Base-by-base conservation (phyloP, 2,797 vertebrate genomes). In the Hemitrygon akajei region DNA sequence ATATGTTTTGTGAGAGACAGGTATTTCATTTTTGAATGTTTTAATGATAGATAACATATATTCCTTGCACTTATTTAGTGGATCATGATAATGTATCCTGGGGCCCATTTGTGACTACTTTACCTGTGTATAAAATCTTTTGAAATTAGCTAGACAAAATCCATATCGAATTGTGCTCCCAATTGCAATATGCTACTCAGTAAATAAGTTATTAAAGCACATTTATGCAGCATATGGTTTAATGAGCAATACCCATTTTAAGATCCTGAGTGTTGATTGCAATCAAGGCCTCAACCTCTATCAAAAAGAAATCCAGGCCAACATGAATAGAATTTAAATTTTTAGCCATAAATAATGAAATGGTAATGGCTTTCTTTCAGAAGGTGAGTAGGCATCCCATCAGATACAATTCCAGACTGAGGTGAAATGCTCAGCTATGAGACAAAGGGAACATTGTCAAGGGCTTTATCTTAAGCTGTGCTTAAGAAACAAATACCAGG, bases 101-200 rank as follows among this genome's bases (percentile, higher is more conserved):
- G n/a, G n/a, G 69, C 5, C n/a, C n/a, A n/a, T n/a, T n/a, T n/a
- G 22, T n/a, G n/a, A n/a, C n/a, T n/a, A n/a, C n/a, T n/a, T n/a
- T n/a, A n/a, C n/a, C n/a, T n/a, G n/a, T 6, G 63, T 60, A 69
- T 22, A 22, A 66, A n/a, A 20, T 91, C 30, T 91, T 91, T 91
- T 66, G 16, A n/a, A 18, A 91, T 16, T 91, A 91, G 63, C 60
- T 66, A 66, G 6, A 96, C 96, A 95, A 96, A 95, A 95, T 94
- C 95, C 91, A 79, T 95, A 94, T 95, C 95, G 95, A 30, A 96
- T 94, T 97, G 86, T 91, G 86, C n/a, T 91, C 37, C 63, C 5
- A 91, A 91, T 91, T 69, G 60, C 60, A 69, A 27, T 22, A n/a
- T 37, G 60, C 86, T 47, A 22, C 63, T 34, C 34, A 69, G n/a